These are phyloP conservation scores for Zaprionus davidi DNA, from an alignment of 1,140 invertebrate species.

Conservation along the genomic window DNA sequence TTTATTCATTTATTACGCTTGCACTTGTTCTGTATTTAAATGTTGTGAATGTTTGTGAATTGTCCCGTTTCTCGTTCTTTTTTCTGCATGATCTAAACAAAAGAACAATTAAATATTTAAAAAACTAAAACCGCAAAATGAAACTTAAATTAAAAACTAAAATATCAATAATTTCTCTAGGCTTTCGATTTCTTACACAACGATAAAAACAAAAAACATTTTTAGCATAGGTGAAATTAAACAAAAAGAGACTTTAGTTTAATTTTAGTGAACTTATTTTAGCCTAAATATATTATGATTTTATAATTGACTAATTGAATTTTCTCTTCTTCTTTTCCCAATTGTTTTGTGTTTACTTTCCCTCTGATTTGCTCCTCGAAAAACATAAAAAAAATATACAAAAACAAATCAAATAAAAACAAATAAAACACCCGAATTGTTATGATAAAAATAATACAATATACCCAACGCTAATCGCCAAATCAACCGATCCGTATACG, in stretches of 20 bases:
- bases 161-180: constrained; percentile 30
- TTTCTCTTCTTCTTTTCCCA: constrained; percentile 39
- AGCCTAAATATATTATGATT: constrained; percentile 35
- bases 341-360: constrained; percentile 43
- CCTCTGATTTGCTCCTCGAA: constrained; percentile 47
- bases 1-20: constrained; percentile 24
- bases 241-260: constrained; percentile 29
- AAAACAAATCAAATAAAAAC: constrained; percentile 27
- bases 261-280: constrained; percentile 43
- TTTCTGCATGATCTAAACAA: constrained; percentile 28
- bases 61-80: constrained; percentile 13
- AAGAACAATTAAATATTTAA: constrained; percentile 1
- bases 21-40: constrained; percentile 34
- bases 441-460: constrained; percentile 39
- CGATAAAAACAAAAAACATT: not conserved
- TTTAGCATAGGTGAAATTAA: constrained; percentile 25
- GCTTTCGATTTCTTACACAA: constrained; percentile 13
- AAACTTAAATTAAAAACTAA: constrained; percentile 18
- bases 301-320: constrained; percentile 48
- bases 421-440: constrained; percentile 29
- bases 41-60: constrained; percentile 44
- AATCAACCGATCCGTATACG: constrained; percentile 57
- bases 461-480: constrained; percentile 48
- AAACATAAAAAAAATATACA: constrained; percentile 28
- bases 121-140: not conserved